Percentiles rank a stretch among this genome's conserved stretches.
Evolutionary conservation across 2,888 invertebrate genomes (phyloP).

Genomic region (Limnephilus auricula): DNA sequence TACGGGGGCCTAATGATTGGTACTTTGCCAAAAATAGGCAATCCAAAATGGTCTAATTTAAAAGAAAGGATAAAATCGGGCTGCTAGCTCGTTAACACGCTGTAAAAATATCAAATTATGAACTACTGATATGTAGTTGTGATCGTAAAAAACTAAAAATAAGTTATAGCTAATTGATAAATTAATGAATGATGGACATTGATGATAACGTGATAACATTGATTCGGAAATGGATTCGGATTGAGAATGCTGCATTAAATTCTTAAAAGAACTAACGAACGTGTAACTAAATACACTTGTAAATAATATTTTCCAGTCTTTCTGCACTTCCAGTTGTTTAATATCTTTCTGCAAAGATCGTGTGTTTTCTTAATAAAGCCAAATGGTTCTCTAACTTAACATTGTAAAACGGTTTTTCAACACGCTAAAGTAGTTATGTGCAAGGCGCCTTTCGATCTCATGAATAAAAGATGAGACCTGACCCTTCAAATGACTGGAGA

Average conservation of each 20-base stretch:
- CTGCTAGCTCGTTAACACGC: not conserved
- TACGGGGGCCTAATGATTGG: not conserved
- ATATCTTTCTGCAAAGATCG: not conserved
- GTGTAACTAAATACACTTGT: not conserved
- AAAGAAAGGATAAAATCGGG: not conserved
- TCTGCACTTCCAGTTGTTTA: not conserved
- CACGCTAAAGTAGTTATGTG: conserved; percentile 23
- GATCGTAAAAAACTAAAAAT: not conserved
- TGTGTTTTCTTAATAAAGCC: not conserved
- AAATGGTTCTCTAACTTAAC: not conserved
- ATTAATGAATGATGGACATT: not conserved
- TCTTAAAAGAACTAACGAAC: not conserved
- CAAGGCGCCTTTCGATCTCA: conserved; percentile 25
- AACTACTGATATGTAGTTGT: not conserved
- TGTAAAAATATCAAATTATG: not conserved
- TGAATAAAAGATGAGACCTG: conserved; percentile 56
- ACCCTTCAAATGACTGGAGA: conserved; percentile 14
- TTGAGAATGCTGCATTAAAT: not conserved
- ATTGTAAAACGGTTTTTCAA: conserved; percentile 6
- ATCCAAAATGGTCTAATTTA: not conserved
- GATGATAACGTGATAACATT: not conserved
- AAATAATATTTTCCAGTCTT: not conserved
- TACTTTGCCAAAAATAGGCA: not conserved
- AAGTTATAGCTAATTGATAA: not conserved
- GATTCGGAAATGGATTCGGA: not conserved